phyloP scores from a whole-genome alignment of 2,113 vertebrate genomes.

The Sclerurus mexicanus region DNA sequence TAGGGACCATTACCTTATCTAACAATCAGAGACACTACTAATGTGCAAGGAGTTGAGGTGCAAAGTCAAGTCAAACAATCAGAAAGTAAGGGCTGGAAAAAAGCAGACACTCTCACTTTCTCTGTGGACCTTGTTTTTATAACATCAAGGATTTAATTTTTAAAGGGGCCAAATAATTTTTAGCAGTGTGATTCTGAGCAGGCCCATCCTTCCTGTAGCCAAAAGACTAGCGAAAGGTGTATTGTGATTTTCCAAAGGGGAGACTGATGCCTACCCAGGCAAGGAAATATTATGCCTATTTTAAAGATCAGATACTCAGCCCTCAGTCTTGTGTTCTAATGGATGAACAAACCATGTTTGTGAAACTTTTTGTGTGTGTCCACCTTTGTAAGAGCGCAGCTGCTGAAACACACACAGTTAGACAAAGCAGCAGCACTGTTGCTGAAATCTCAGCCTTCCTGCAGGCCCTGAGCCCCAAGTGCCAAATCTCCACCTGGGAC shows the following conservation, averaged over 20 bases:
- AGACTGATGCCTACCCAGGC: not conserved
- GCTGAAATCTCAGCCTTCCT: not conserved
- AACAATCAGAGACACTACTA: not conserved
- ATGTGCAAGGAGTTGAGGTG: not conserved
- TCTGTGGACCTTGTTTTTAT: not conserved
- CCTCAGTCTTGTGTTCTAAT: not conserved
- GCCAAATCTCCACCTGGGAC: not conserved
- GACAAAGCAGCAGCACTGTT: not conserved
- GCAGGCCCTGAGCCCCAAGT: not conserved
- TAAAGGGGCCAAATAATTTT: not conserved
- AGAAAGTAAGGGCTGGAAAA: not conserved
- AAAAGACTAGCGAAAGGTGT: not conserved
- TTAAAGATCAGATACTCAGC: not conserved
- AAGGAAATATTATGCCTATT: not conserved
- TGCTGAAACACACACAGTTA: not conserved
- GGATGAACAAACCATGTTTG: not conserved
- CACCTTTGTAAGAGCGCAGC: not conserved
- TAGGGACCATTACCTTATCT: conserved; percentile 36
- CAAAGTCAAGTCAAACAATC: not conserved
- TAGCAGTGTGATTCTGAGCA: not conserved
- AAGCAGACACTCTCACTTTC: not conserved
- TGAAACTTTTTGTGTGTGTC: not conserved
- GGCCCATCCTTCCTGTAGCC: not conserved
- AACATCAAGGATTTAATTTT: not conserved
- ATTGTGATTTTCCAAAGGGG: not conserved